Base-by-base conservation (phyloP, 2,888 invertebrate species). In the Idaea straminata region DNA sequence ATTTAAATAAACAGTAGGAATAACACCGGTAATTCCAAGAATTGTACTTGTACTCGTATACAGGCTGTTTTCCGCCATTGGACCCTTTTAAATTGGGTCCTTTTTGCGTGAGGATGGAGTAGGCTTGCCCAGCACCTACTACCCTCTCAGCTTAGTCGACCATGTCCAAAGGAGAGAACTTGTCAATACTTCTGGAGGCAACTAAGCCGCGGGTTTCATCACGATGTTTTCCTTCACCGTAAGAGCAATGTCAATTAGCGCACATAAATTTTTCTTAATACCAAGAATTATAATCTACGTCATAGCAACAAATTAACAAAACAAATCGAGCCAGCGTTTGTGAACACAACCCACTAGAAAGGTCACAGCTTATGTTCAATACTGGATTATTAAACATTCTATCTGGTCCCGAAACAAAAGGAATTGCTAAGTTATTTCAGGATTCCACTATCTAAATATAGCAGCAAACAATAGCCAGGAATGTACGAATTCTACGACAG, bases 401-500 rank as follows among this genome's bases (percentile, higher is more conserved):
- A 47, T 47, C 47, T 10, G 10, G 47, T 47, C 47, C 47, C 47
- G 13, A 47, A 47, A 47, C 47, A 47, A 47, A 47, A 47, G 47
- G 47, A 47, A 47, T 47, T 47, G 47, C 47, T 10, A 47, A 47
- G 47, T 47, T 47, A 47, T 47, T 47, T 47, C 47, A 13, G 47
- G 47, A 47, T 47, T 47, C 10, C 47, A 47, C 13, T 25, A 25
- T 47, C 47, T 47, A 47, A 47, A 47, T 47, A 47, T 47, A 47
- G 47, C 47, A 47, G 13, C 47, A 47, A 47, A 47, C 13, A 47
- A 47, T 47, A 47, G 47, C 47, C 4, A 47, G 63, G 25, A 25
- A 25, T 25, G 25, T 25, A 25, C 25, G 25, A 25, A 47, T 58
- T 59, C 16, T 16, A 63, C 60, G 62, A 36, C 59, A 59, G 59